Conservation (phyloP, 1,140 invertebrate genomes). For the Bombus consobrinus region DNA sequence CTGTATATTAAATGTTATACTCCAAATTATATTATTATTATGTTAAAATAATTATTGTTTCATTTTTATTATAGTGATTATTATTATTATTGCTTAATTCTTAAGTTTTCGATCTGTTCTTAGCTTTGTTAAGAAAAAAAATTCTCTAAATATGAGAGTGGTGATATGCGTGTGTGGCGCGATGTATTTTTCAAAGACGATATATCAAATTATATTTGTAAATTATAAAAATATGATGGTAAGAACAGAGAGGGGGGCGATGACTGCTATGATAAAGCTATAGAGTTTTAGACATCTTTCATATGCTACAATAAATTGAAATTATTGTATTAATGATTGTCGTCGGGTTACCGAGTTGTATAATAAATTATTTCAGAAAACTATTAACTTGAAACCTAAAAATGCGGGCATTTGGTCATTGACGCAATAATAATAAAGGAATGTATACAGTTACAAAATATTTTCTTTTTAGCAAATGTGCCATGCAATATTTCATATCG, state of each 20-base stretch:
- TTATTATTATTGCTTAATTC: conserved; percentile 68
- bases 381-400: conserved; percentile 61
- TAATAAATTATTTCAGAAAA: conserved; percentile 63
- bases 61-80: conserved; percentile 28
- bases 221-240: conserved; percentile 77
- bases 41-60: conserved; percentile 63
- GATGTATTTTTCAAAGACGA: conserved; percentile 79
- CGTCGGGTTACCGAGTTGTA: conserved; percentile 46
- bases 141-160: conserved; percentile 63
- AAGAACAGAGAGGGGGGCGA: conserved; percentile 8
- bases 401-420: conserved; percentile 71
- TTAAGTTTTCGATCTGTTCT: conserved; percentile 74
- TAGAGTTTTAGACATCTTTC: conserved; percentile 55
- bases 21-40: conserved; percentile 67
- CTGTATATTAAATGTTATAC: conserved; percentile 69
- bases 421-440: conserved; percentile 63
- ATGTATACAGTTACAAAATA: conserved; percentile 46
- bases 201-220: conserved; percentile 81
- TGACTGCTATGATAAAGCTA: conserved; percentile 31
- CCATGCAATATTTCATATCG: conserved; percentile 72
- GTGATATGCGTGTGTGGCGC: conserved; percentile 66
- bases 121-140: conserved; percentile 72
- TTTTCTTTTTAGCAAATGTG: conserved; percentile 66
- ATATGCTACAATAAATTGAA: conserved; percentile 52
- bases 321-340: conserved; percentile 48